Base-by-base conservation (phyloP, 1,140 invertebrate genomes). In the Zeugodacus cucurbitae region DNA sequence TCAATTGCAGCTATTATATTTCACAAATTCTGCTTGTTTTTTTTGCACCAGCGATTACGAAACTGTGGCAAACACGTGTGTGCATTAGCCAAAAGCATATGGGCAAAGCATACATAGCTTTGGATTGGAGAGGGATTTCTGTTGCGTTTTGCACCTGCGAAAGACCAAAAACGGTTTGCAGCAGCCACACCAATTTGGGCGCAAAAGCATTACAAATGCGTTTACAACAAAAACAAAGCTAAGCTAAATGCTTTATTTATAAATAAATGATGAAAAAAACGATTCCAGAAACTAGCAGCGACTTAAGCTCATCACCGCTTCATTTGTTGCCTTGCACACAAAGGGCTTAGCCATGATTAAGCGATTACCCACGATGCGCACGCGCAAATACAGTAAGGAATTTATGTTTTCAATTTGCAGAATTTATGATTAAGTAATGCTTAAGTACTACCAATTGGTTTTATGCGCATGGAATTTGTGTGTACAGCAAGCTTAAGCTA, bases 391-490 rank as follows among this genome's bases (percentile, higher is more conserved):
- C 41, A 82, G 74, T 26, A 26, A 82, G 74, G 41, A 82, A 82
- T 48, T 82, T 29, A 82, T 82, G 74, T 82, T 82, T 82, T 48
- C 41, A 82, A 82, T 82, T 82, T 82, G 41, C 74, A 82, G 41
- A 82, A 82, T 82, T 82, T 82, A 82, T 82, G 20, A 82, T 48
- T 82, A 48, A 82, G 74, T 82, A 54, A 82, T 82, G 74, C 14
- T 14, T 82, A 29, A 48, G 44, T 82, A 82, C 74, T 48, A 26
- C 3, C 74, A 54, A 82, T 54, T n/a, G 37, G 74, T 20, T 70
- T 64, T 64, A 54, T 54, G 48, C 58, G 10, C 26, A 22, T 8
- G n/a, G 22, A 62, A 26, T 62, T n/a, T 62, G 58, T 26, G 58
- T 11, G 26, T 17, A 62, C 3, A 41, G 7, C 14, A 54, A 54